phyloP scores from a whole-genome alignment of 2,113 vertebrate species.

The Drymodes brunneopygia region DNA sequence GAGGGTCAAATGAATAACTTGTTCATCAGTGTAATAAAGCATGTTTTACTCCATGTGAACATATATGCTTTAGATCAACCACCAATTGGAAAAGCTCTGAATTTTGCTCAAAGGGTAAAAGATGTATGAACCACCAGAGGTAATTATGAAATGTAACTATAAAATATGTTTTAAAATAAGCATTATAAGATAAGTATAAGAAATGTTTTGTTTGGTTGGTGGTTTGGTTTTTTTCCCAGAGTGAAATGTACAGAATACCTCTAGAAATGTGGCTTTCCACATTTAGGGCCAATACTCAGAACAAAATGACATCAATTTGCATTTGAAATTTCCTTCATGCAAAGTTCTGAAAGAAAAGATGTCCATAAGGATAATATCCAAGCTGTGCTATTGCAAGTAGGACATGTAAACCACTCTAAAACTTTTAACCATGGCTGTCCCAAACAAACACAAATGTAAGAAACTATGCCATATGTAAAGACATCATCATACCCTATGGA shows the following conservation, averaged over 20 bases:
- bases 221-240: rapidly evolving
- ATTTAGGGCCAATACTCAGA: background rate
- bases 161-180: background rate
- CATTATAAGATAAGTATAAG: background rate
- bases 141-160: background rate
- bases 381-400: background rate
- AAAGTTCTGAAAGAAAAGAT: background rate
- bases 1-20: conserved; percentile 53
- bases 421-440: background rate
- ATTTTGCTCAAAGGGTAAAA: background rate
- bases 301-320: background rate
- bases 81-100: background rate
- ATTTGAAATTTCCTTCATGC: background rate
- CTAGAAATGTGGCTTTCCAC: no score
- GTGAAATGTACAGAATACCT: background rate
- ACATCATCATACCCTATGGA: no score
- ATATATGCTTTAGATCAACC: background rate
- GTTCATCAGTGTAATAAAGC: conserved; percentile 18
- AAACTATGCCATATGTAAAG: background rate
- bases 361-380: background rate
- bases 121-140: background rate
- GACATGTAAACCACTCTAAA: background rate
- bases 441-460: background rate
- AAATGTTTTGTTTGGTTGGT: background rate
- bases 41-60: background rate